Evolutionary conservation across 2,797 vertebrate species (phyloP).

Genomic region (Myiothlypis chrysogaster): DNA sequence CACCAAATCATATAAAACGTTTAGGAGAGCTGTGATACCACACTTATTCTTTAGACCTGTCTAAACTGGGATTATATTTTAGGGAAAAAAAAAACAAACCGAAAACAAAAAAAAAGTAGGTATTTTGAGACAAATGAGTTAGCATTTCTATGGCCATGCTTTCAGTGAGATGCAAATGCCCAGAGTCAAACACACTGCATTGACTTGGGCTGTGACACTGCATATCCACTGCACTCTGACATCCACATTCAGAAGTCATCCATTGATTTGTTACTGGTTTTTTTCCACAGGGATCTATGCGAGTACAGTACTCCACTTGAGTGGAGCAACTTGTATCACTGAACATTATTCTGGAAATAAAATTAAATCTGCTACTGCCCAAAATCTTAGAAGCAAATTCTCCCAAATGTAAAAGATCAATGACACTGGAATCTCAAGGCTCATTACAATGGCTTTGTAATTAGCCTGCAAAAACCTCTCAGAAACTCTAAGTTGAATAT

Average conservation of each 20-base stretch:
- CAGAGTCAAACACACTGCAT: background rate
- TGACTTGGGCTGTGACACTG: background rate
- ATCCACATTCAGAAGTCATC: background rate
- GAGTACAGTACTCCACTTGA: background rate
- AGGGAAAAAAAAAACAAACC: background rate
- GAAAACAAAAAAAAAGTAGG: background rate
- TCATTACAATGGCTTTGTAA: constrained; percentile 43
- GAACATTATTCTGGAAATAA: background rate
- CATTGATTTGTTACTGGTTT: background rate
- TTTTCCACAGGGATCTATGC: background rate
- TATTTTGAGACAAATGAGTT: background rate
- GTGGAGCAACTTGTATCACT: background rate
- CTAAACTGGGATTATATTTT: background rate
- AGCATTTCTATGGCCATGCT: background rate
- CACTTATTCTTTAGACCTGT: background rate
- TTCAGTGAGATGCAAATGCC: background rate
- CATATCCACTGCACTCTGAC: background rate
- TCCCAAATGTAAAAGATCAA: constrained; percentile 27
- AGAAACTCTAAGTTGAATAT: constrained; percentile 34
- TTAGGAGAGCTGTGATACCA: background rate
- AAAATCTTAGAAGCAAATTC: constrained; percentile 3
- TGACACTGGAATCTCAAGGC: constrained; percentile 15
- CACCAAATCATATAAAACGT: background rate
- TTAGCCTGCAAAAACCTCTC: constrained; percentile 39
- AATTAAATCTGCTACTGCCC: background rate